Evolutionary conservation across 1,140 invertebrate genomes (phyloP).

Genomic region (Schlechtendalia chinensis): DNA sequence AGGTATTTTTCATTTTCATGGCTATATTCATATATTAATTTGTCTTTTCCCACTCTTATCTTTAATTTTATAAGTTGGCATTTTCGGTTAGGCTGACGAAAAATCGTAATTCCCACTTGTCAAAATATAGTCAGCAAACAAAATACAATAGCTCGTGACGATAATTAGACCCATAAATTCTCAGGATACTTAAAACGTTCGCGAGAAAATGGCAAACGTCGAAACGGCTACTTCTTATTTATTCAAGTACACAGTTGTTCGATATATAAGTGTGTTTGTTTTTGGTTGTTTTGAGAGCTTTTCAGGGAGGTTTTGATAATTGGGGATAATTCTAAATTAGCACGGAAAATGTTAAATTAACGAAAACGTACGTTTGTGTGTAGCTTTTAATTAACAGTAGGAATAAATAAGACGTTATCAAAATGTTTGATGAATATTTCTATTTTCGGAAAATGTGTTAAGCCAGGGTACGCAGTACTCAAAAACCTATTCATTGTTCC

Average conservation of each 20-base stretch:
- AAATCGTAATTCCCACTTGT: constrained; percentile 41
- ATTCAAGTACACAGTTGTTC: background rate
- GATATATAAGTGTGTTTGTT: background rate
- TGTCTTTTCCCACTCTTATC: background rate
- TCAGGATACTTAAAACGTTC: constrained; percentile 29
- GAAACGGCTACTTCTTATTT: constrained; percentile 41
- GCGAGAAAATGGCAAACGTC: constrained; percentile 19
- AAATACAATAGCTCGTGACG: constrained; percentile 6
- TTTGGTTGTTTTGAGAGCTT: background rate
- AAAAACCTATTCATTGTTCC: too few species aligned
- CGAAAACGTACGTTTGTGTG: background rate
- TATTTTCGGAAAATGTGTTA: background rate
- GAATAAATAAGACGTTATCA: background rate
- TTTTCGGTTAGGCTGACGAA: background rate
- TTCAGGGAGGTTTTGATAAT: background rate
- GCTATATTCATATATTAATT: background rate
- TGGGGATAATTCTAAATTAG: background rate
- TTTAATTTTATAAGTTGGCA: constrained; percentile 5
- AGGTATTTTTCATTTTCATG: background rate
- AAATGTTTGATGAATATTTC: background rate
- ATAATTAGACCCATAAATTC: constrained; percentile 35
- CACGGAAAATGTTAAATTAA: background rate
- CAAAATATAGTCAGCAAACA: constrained; percentile 42
- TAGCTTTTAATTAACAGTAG: background rate
- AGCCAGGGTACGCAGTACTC: too few species aligned